Percentiles rank a stretch among this genome's conserved stretches.
Evolutionary conservation across 2,113 vertebrate genomes (phyloP).

Genomic region (Columba livia): DNA sequence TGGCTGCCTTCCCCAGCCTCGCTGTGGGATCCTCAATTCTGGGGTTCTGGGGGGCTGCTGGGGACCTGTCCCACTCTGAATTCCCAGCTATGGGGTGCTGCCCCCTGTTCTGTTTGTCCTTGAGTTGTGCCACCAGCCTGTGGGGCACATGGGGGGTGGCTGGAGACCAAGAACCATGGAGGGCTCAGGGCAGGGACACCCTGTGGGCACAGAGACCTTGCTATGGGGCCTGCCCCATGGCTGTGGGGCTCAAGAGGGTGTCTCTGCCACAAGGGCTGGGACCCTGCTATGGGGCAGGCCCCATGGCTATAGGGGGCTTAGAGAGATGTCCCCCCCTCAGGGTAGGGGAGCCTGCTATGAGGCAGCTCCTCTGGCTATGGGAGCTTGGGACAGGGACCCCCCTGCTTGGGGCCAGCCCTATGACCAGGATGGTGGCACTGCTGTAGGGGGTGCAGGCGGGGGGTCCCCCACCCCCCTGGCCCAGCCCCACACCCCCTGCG

Average conservation of each 20-base stretch:
- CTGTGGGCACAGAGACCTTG: too few relatives aligned
- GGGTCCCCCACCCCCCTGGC: neutral
- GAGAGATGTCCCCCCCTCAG: neutral
- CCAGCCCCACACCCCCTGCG: slow-evolving; percentile 16
- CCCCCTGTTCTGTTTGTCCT: neutral
- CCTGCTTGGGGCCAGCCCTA: neutral
- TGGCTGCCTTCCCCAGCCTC: neutral
- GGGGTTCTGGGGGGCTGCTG: neutral
- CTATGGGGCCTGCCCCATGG: too few relatives aligned
- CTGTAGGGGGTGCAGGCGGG: neutral
- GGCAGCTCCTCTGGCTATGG: neutral
- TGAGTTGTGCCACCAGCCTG: neutral
- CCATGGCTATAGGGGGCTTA: neutral
- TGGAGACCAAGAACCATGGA: neutral
- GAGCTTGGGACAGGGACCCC: neutral
- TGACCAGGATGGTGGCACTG: neutral
- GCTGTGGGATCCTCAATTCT: neutral
- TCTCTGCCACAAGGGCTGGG: neutral
- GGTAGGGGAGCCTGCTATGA: neutral
- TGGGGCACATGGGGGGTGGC: neutral
- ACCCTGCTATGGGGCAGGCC: neutral
- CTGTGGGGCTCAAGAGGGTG: too few relatives aligned
- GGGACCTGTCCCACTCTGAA: neutral
- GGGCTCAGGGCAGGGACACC: neutral
- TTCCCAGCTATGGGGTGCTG: neutral